Base-by-base conservation (phyloP, 2,113 vertebrate species). In the Stigmatopora nigra region DNA sequence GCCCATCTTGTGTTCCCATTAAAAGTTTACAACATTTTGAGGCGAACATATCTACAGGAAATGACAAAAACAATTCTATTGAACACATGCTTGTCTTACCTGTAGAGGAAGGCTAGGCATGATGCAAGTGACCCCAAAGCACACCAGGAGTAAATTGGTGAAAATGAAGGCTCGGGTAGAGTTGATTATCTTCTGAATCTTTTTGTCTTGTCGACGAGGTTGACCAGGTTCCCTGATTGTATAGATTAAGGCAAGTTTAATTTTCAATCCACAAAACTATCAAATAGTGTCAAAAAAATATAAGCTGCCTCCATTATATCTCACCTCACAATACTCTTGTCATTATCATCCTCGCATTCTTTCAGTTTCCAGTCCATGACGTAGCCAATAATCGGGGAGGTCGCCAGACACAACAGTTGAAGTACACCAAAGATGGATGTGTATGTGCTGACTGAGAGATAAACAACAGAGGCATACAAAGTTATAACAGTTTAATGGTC, bases 311-410 rank as follows among this genome's bases (percentile, higher is more conserved):
- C 3, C 5, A 44, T 41, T 19, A 13, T 22, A 22, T 61, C 92
- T 76, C 84, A 95, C 94, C 87, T 92, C 79, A 84, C 83, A 63
- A 72, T 0, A 0, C 74, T 87, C 74, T 87, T 92, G 53, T 94
- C 92, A 0, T 91, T 92, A 62, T 88, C 90, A 5, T 92, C 90
- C 61, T 96, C 94, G 0, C 96, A 98, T 5, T 97, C 94, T 77
- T 95, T 98, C 66, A 99, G 88, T 55, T 61, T 90, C 96, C 95
- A 99, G 79, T 98, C 97, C 97, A 99, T 99, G 82, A 99, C 92
- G 77, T 91, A 96, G 46, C 97, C 97, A 0, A 99, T 99, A 69
- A 98, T 92, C 0, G 97, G 96, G 0, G 97, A 95, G 0, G 97
- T 99, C 79, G 97, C 66, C 78, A 99, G 89, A 82, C 97, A 99